Percentiles rank a stretch among this genome's conserved stretches.
These are phyloP conservation scores for Actinia equina DNA, from an alignment of 64 coral and sea anemone species.

Conservation along the genomic window DNA sequence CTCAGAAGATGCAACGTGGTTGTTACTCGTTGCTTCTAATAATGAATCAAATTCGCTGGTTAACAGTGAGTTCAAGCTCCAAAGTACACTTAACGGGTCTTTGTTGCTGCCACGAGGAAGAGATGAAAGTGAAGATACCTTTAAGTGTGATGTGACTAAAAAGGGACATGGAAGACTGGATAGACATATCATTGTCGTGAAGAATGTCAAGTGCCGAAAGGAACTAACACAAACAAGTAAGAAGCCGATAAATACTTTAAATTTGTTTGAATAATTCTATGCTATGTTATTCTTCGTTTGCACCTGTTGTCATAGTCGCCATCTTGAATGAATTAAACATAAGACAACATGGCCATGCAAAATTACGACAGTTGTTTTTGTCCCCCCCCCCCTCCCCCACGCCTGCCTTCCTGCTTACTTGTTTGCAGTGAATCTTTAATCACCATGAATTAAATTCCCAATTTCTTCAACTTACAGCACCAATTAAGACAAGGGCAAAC, in stretches of 20 bases:
- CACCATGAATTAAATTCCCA: no score
- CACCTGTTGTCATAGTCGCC: no score
- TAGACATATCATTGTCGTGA: background rate
- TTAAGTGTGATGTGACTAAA: slow-evolving; percentile 6
- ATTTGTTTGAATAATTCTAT: background rate
- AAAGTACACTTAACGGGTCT: background rate
- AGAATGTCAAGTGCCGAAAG: background rate
- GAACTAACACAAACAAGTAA: background rate
- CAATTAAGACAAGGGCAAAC: background rate
- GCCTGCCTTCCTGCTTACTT: background rate
- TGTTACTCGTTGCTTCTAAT: background rate
- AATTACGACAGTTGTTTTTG: no score
- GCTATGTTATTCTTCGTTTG: no score
- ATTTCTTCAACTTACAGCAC: background rate
- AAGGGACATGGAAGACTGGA: background rate
- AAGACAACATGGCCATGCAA: no score
- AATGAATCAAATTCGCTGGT: background rate
- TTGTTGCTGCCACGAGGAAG: slow-evolving; percentile 4
- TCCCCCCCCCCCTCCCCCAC: no score
- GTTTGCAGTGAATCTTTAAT: no score
- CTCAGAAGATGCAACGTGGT: background rate
- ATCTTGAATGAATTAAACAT: no score
- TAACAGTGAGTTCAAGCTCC: background rate
- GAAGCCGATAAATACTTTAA: background rate
- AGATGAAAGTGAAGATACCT: background rate